Base-by-base conservation (phyloP, 2,113 vertebrate species). In the Paralichthys olivaceus region DNA sequence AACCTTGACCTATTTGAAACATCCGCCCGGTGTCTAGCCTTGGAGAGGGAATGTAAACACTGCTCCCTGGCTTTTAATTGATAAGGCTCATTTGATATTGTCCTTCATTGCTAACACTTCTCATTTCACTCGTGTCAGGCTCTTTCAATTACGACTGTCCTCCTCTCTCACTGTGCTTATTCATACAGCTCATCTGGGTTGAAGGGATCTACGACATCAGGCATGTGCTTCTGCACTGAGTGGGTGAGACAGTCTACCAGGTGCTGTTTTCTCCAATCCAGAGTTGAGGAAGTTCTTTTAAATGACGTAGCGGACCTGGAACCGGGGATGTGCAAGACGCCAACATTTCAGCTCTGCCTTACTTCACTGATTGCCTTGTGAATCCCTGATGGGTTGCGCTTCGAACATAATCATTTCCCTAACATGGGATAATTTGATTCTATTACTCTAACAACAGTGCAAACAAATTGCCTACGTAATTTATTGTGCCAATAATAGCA, bases 1-100 rank as follows among this genome's bases (percentile, higher is more conserved):
- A 91, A 92, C 92, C 92, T 93, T 93, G 91, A 93, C 92, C 92
- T 85, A 89, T 93, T 93, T 93, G 90, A 86, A 91, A 77, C 77
- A 83, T 66, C 32, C 76, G 66, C 81, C 74, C 69, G 32, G 84
- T 76, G 87, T 81, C 84, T 84, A 79, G 61, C 85, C 83, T 86
- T 75, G 69, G 75, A 84, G 65, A 61, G 78, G 56, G 86, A 90
- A 84, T 86, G 87, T 90, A 91, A 92, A 93, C 87, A 85, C 47
- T 45, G 80, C 75, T 82, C 70, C 28, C 53, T 69, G 40, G 78
- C 79, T 81, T 90, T 82, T 83, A 88, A 92, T 90, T 92, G 85
- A 92, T 91, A 90, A 90, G 77, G 63, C 81, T 90, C 68, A 81
- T 90, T 88, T 92, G 92, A 88, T 92, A 90, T 81, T 81, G 87